Conservation (phyloP, 2,888 invertebrate species). For the Lucinisca nassula region DNA sequence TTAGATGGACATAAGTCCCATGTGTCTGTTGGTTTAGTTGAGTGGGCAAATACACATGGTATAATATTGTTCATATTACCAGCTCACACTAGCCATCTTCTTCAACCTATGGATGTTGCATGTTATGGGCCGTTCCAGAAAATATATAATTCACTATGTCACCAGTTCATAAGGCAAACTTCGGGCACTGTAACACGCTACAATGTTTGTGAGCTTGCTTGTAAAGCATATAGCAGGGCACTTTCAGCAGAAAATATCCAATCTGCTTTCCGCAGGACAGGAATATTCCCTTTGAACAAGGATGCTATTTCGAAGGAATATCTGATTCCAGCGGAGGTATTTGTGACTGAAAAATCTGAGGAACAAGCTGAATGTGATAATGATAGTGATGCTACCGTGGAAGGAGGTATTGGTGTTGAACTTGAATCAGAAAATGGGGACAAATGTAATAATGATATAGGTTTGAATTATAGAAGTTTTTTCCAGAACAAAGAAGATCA, state of each 20-base stretch:
- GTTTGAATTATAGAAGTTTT: no score
- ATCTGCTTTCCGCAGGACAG: not conserved
- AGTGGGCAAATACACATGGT: conserved; percentile 29
- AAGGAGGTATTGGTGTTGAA: not conserved
- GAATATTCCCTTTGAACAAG: conserved; percentile 26
- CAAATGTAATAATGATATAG: no score
- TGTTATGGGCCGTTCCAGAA: conserved; percentile 55
- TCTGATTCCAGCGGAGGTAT: conserved; percentile 13
- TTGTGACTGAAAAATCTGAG: not conserved
- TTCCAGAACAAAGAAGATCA: conserved; percentile 15
- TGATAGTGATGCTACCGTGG: conserved; percentile 7
- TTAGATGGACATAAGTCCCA: conserved; percentile 41
- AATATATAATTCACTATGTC: conserved; percentile 46
- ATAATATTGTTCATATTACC: conserved; percentile 46
- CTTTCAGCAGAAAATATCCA: conserved; percentile 30
- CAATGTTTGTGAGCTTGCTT: conserved; percentile 47
- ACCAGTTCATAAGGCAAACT: conserved; percentile 36
- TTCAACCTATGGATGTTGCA: conserved; percentile 54
- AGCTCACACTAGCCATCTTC: conserved; percentile 43
- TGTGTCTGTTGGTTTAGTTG: conserved; percentile 33
- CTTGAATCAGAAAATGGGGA: no score
- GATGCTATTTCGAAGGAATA: not conserved
- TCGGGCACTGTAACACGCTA: conserved; percentile 18
- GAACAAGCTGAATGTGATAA: no score
- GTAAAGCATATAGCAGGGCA: conserved; percentile 21